phyloP scores from a whole-genome alignment of 2,113 vertebrate genomes.

The Tor tambroides region DNA sequence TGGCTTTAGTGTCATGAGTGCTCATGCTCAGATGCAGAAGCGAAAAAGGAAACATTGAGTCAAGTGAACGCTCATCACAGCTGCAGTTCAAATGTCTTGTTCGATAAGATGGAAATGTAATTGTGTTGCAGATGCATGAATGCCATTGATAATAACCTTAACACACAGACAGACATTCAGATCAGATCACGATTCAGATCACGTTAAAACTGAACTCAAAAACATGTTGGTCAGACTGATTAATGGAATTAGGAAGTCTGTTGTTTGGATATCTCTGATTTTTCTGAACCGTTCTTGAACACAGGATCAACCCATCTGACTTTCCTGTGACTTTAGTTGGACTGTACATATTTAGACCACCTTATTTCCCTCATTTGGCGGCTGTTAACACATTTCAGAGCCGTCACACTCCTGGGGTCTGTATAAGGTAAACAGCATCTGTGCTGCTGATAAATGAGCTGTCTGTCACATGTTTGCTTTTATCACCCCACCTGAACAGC shows the following conservation, averaged over 20 bases:
- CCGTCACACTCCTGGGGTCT: constrained; percentile 14
- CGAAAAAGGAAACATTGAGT: constrained; percentile 3
- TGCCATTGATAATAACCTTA: background rate
- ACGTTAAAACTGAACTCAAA: too few species aligned
- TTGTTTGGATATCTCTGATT: background rate
- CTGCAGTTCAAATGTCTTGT: constrained; percentile 88
- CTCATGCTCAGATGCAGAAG: background rate
- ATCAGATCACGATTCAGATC: too few species aligned
- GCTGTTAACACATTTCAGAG: constrained; percentile 39
- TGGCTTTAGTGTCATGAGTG: constrained; percentile 5
- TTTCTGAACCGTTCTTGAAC: background rate
- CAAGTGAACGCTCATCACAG: constrained; percentile 64
- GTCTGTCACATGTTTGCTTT: constrained; percentile 9
- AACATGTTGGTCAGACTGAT: background rate
- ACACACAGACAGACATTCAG: background rate
- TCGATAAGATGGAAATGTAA: background rate
- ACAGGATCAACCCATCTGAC: background rate
- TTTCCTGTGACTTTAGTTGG: background rate
- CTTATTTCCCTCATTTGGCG: background rate
- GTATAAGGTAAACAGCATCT: constrained; percentile 45
- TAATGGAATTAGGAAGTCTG: background rate
- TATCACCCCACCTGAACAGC: background rate
- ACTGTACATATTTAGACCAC: background rate
- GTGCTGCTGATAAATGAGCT: constrained; percentile 42
- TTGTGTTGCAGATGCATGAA: background rate